These are phyloP conservation scores for Platanista minor DNA, from an alignment of 2,113 vertebrate species.

Conservation along the genomic window DNA sequence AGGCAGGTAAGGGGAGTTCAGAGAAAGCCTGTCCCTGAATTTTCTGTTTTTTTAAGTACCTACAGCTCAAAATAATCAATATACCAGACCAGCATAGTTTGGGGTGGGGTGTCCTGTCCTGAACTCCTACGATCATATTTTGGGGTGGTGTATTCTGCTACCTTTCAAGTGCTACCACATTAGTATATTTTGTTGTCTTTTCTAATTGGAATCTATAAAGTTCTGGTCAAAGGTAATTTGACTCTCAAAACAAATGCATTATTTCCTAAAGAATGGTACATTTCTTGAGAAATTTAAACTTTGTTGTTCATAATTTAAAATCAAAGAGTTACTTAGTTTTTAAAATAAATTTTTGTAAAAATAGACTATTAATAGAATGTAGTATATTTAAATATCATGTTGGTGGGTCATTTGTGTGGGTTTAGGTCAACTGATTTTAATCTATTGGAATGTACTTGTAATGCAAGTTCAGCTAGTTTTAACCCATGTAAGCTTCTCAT, in stretches of 20 bases:
- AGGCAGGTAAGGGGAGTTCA: too few relatives aligned
- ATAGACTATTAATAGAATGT: background rate
- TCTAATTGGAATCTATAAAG: background rate
- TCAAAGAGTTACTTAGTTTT: constrained; percentile 1
- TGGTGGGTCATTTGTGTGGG: constrained; percentile 2
- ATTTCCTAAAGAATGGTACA: background rate
- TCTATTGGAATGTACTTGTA: background rate
- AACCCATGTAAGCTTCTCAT: background rate
- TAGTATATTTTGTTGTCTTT: too few relatives aligned
- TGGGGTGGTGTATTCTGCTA: too few relatives aligned
- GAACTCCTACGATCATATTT: too few relatives aligned
- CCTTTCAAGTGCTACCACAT: too few relatives aligned
- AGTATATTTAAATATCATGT: background rate
- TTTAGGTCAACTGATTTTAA: constrained; percentile 12
- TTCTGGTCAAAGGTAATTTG: background rate
- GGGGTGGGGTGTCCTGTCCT: too few relatives aligned
- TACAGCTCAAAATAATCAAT: too few relatives aligned
- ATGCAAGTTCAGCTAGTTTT: constrained; percentile 22
- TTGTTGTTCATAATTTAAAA: constrained; percentile 10
- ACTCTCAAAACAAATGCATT: background rate
- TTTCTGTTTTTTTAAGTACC: too few relatives aligned
- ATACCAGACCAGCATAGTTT: too few relatives aligned
- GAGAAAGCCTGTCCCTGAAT: too few relatives aligned
- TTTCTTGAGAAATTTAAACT: background rate
- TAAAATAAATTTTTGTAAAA: background rate